These are phyloP conservation scores for Xylota sylvarum DNA, from an alignment of 2,888 invertebrate species.

Conservation along the genomic window DNA sequence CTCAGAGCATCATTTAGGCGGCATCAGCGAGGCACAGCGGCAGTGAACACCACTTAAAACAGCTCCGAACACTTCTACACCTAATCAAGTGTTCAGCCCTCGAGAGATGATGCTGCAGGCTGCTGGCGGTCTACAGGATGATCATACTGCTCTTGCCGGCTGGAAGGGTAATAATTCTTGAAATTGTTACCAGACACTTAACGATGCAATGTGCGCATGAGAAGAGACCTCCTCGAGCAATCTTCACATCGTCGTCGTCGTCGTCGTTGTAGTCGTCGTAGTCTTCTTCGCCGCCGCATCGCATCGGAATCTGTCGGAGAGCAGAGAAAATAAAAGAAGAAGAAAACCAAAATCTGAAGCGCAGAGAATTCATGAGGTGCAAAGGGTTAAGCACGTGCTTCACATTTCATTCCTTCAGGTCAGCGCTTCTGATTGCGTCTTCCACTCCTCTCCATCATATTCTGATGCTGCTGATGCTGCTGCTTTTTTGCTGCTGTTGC, in stretches of 20 bases:
- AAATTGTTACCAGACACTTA: conserved; percentile 77
- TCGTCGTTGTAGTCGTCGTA: conserved; percentile 19
- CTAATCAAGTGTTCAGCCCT: conserved; percentile 77
- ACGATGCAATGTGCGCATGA: conserved; percentile 76
- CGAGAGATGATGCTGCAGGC: conserved; percentile 69
- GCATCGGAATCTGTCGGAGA: conserved; percentile 66
- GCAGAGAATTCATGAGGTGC: conserved; percentile 75
- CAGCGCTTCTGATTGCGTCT: conserved; percentile 76
- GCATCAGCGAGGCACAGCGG: conserved; percentile 56
- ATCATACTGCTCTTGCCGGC: conserved; percentile 72
- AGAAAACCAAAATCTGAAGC: conserved; percentile 62
- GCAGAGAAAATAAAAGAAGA: conserved; percentile 44
- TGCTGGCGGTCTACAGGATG: conserved; percentile 71
- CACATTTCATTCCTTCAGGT: conserved; percentile 76
- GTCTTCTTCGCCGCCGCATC: conserved; percentile 44
- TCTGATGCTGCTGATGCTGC: conserved; percentile 35
- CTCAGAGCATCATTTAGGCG: conserved; percentile 58
- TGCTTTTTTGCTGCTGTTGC: conserved; percentile 39
- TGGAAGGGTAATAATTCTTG: conserved; percentile 77
- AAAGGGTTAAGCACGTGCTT: conserved; percentile 78
- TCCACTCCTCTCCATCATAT: conserved; percentile 63
- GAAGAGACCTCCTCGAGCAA: conserved; percentile 76
- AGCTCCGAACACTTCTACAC: conserved; percentile 76
- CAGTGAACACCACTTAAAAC: conserved; percentile 71
- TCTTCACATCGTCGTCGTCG: conserved; percentile 68